Conservation (phyloP, 2,113 vertebrate species). For the Peromyscus leucopus region DNA sequence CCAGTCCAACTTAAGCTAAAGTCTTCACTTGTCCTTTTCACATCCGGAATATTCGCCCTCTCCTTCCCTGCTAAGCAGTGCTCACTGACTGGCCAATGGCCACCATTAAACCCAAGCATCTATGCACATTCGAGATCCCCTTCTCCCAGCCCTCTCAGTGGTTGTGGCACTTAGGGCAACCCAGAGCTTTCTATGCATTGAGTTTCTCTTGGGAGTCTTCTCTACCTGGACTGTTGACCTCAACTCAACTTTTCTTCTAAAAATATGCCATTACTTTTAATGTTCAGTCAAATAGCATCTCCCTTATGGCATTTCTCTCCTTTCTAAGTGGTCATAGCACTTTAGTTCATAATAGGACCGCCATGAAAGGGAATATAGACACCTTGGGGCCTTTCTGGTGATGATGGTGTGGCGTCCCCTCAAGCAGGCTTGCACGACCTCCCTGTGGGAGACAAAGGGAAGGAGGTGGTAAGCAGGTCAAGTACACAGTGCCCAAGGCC, state of each 20-base stretch:
- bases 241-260: not conserved
- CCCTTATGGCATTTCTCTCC: not conserved
- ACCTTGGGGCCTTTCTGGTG: not conserved
- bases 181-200: not conserved
- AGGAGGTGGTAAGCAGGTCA: not conserved
- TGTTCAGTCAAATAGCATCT: not conserved
- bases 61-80: not conserved
- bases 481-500: not conserved
- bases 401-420: not conserved
- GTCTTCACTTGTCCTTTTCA: not conserved
- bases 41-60: not conserved
- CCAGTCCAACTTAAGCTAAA: not conserved
- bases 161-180: not conserved
- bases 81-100: not conserved
- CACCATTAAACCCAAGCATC: not conserved
- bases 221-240: not conserved
- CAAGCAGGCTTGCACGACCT: not conserved
- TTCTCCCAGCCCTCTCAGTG: not conserved
- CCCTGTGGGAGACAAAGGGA: not conserved
- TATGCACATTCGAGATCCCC: not conserved
- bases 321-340: not conserved
- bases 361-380: not conserved
- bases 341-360: not conserved
- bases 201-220: not conserved
- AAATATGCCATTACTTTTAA: not conserved